Evolutionary conservation across 2,797 vertebrate genomes (phyloP).

Genomic region (Spheniscus humboldti): DNA sequence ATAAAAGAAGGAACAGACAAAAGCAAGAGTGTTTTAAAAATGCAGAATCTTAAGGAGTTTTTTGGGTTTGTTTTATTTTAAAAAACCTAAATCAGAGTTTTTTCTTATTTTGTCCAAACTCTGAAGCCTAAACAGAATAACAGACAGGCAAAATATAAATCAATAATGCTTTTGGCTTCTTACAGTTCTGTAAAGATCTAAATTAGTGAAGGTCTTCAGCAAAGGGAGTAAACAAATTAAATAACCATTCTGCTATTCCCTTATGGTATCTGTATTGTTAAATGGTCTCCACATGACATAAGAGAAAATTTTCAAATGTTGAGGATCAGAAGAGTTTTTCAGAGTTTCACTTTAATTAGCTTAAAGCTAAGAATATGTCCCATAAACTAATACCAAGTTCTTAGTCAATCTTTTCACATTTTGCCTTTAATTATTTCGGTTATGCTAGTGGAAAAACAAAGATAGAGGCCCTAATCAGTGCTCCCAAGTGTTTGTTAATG

Average conservation of each 20-base stretch:
- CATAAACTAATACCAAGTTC: not conserved
- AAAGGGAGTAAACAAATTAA: conserved; percentile 4
- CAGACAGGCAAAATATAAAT: not conserved
- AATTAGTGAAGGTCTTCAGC: not conserved
- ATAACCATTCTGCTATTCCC: not conserved
- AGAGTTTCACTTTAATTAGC: not conserved
- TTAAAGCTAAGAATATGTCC: not conserved
- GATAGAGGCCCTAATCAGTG: not conserved
- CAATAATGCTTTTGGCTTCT: not conserved
- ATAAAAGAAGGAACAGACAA: not conserved
- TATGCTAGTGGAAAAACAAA: not conserved
- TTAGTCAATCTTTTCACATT: not conserved
- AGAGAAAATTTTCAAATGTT: not conserved
- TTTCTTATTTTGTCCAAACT: not conserved
- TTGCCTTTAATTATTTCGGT: conserved; percentile 6
- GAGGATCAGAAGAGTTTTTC: not conserved
- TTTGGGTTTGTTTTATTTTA: not conserved
- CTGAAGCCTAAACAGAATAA: not conserved
- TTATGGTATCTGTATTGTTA: not conserved
- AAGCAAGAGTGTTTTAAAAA: not conserved
- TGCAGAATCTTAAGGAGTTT: not conserved
- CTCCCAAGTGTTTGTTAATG: conserved; percentile 14
- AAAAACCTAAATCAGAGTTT: not conserved
- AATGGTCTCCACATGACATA: not conserved
- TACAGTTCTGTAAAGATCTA: not conserved